Evolutionary conservation across 2,888 invertebrate species (phyloP), one percentile per base, ranked within the genome.

Genomic region (Stegana nigrithorax): DNA sequence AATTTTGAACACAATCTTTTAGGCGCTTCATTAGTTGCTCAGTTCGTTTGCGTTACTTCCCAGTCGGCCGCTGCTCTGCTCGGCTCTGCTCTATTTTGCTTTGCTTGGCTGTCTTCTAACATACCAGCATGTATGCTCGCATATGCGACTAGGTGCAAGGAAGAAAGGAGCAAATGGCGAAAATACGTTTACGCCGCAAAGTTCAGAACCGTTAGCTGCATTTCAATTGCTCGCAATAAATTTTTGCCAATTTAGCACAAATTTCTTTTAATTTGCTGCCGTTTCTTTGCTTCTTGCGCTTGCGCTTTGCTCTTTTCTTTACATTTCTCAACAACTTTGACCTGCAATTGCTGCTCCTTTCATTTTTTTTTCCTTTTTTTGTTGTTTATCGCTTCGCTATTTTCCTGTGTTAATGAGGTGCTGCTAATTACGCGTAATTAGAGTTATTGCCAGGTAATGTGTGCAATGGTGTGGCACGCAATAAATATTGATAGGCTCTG

Each of bases 221-320:
- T 77, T 79, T 73, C 77, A 77, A 75, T 77, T 77, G 77, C 75
- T 68, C 69, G 69, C 66, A 62, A 73, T 69, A 68, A 65, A 67
- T 69, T 61, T 45, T 57, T 36, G 53, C 32, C 53, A 32, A 55
- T 55, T 55, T 21, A 55, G 53, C 53, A 23, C 19, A 21, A 55
- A 55, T 55, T 55, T 55, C 53, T 55, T 55, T 36, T 55, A 32
- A 55, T 55, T 55, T 55, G 6, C 53, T 36, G 17, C 53, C 36
- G 10, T 26, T 23, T 57, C 50, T 56, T 26, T 19, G 12, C 23
- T 62, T 53, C 32, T 53, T 45, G 42, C 25, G 10, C 39, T 39
- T 44, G 60, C 4, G 21, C 32, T 23, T 23, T 45, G 21, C 12
- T 2, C 42, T 39, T 8, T 17, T 8, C 17, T 36, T 65, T 64